A percentile compares a stretch with the other conserved stretches of the same genome.
Conservation (phyloP, 2,888 invertebrate genomes). For the Melieria picta region DNA sequence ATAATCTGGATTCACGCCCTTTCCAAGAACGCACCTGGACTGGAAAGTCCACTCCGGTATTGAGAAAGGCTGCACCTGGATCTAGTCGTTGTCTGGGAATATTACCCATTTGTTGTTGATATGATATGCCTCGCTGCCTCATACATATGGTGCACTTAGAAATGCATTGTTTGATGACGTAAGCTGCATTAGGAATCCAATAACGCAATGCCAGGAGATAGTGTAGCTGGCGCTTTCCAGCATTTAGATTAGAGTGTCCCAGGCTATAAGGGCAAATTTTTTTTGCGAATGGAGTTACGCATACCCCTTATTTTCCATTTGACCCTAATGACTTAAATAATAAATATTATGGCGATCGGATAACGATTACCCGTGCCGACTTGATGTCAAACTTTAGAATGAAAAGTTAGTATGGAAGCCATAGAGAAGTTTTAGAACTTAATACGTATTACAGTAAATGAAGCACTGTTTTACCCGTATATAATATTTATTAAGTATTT, state of each 20-base stretch:
- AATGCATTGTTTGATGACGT: slow-evolving; percentile 35
- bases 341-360: no score
- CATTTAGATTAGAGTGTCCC: slow-evolving; percentile 25
- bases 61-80: slow-evolving; percentile 41
- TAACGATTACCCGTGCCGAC: no score
- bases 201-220: slow-evolving; percentile 35
- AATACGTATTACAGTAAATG: no score
- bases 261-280: no score
- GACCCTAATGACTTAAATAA: no score
- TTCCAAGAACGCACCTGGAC: slow-evolving; percentile 38
- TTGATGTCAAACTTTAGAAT: no score
- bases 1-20: slow-evolving; percentile 41
- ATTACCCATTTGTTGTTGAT: slow-evolving; percentile 42
- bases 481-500: no score
- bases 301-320: no score
- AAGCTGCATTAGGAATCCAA: slow-evolving; percentile 31
- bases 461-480: no score
- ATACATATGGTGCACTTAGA: slow-evolving; percentile 38
- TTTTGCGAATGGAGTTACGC: no score
- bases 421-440: no score
- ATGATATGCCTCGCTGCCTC: slow-evolving; percentile 27
- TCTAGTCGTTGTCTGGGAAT: slow-evolving; percentile 39
- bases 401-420: no score
- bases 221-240: slow-evolving; percentile 38
- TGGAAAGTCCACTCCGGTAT: slow-evolving; percentile 32